Base-by-base conservation (phyloP, 2,888 invertebrate genomes). In the Lagria hirta region DNA sequence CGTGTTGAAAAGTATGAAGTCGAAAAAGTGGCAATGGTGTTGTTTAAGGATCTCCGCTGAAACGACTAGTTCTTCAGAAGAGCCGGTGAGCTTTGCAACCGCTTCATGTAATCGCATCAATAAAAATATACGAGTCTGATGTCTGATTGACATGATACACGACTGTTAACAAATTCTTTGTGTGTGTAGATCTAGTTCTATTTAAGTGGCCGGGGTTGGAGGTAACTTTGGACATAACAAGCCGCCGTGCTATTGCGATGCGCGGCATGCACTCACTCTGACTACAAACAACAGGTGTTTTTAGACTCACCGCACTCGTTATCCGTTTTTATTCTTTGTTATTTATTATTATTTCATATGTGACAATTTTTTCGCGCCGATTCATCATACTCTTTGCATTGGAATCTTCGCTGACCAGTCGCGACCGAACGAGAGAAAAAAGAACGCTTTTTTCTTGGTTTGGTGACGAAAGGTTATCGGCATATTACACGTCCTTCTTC, bases 131-230 rank as follows among this genome's bases (percentile, higher is more conserved):
- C 54, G 54, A 56, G 49, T 40, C 32, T 42, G 54, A 60, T 52
- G 55, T 61, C 54, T 57, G 61, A 62, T 61, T 60, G 61, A 61
- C 62, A 59, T 62, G 62, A 61, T 62, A 62, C 62, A 62, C 52
- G 62, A 59, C 57, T 51, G 56, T 56, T 56, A 58, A 62, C 62
- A 61, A 62, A 62, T 62, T 61, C 62, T 52, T 57, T 48, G 57
- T 58, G 55, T 57, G 59, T 60, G 61, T 60, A 60, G 58, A 60
- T 61, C 62, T 62, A 61, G 62, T 62, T 62, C 60, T 61, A 62
- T 61, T 62, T 55, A 57, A 55, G 49, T 47, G 37, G 37, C 26
- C 36, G 51, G 54, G 54, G 57, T 57, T 54, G 58, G 49, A 57
- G 57, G 57, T 54, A 51, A 60, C 57, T 60, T 60, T 58, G 56